Conservation (phyloP, 2,797 vertebrate genomes). For the Lophotriccus pileatus region DNA sequence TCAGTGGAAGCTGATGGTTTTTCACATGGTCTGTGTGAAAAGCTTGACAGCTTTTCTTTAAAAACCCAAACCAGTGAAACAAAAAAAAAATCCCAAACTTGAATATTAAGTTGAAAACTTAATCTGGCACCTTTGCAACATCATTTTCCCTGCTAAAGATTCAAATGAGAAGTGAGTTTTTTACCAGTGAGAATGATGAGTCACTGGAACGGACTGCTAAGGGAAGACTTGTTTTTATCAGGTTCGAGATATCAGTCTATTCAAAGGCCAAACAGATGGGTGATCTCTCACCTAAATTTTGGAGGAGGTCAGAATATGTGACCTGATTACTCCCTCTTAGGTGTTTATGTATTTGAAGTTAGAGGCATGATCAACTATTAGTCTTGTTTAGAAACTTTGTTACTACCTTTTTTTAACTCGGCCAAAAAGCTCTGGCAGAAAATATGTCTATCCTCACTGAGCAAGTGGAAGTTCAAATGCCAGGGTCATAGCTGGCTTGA, state of each 20-base stretch:
- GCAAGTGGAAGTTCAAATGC: neutral
- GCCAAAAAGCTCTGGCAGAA: neutral
- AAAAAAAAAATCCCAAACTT: neutral
- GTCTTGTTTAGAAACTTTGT: neutral
- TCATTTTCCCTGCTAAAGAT: neutral
- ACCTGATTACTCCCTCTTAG: neutral
- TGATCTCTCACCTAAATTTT: neutral
- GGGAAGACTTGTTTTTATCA: neutral
- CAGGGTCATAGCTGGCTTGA: neutral
- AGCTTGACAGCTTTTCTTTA: neutral
- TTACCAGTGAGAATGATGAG: neutral
- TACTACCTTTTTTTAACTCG: neutral
- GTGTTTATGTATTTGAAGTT: neutral
- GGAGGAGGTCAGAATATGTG: neutral
- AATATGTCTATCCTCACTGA: neutral
- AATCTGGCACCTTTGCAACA: neutral
- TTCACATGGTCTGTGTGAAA: neutral
- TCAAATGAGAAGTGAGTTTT: neutral
- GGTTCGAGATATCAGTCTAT: neutral
- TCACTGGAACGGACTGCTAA: neutral
- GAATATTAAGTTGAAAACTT: neutral
- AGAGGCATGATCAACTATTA: neutral
- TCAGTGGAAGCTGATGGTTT: neutral
- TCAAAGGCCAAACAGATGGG: neutral
- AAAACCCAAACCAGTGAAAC: neutral